A percentile compares a stretch with the other conserved stretches of the same genome.
phyloP scores from a whole-genome alignment of 2,797 vertebrate species.

The Spondyliosoma cantharus region DNA sequence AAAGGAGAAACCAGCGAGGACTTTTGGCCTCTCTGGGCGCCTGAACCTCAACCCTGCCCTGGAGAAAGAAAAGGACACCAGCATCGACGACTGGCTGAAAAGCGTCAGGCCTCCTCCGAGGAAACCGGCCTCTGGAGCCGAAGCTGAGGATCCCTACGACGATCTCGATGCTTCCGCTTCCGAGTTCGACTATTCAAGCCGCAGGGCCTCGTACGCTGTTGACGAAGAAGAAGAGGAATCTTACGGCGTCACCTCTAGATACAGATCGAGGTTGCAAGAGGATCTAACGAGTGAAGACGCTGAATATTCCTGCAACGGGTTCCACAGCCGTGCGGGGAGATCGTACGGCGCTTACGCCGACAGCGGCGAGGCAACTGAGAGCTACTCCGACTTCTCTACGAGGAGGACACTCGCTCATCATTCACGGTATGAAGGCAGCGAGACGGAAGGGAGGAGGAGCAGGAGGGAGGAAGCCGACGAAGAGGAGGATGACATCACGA shows the following conservation, averaged over 20 bases:
- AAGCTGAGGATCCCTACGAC: conserved; percentile 82
- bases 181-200: conserved; percentile 85
- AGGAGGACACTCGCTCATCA: conserved; percentile 86
- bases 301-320: conserved; percentile 65
- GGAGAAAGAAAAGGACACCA: conserved; percentile 79
- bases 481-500: conserved; percentile 85
- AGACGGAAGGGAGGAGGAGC: conserved; percentile 69
- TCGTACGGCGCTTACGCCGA: conserved; percentile 70
- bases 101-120: conserved; percentile 86
- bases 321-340: conserved; percentile 45
- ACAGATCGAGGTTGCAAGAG: conserved; percentile 79
- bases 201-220: conserved; percentile 74
- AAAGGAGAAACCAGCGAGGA: conserved; percentile 75
- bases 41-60: conserved; percentile 75
- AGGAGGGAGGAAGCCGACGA: conserved; percentile 67
- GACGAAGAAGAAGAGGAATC: conserved; percentile 75
- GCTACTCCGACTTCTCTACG: conserved; percentile 79
- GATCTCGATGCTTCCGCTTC: conserved; percentile 83
- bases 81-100: conserved; percentile 88
- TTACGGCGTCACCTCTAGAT: conserved; percentile 77
- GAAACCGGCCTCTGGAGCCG: conserved; percentile 67
- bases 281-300: conserved; percentile 63
- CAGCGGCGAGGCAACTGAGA: conserved; percentile 72
- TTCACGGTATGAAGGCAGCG: conserved; percentile 80
- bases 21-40: conserved; percentile 75